Conservation (phyloP, 2,888 invertebrate species). For the Lamellibrachia columna region DNA sequence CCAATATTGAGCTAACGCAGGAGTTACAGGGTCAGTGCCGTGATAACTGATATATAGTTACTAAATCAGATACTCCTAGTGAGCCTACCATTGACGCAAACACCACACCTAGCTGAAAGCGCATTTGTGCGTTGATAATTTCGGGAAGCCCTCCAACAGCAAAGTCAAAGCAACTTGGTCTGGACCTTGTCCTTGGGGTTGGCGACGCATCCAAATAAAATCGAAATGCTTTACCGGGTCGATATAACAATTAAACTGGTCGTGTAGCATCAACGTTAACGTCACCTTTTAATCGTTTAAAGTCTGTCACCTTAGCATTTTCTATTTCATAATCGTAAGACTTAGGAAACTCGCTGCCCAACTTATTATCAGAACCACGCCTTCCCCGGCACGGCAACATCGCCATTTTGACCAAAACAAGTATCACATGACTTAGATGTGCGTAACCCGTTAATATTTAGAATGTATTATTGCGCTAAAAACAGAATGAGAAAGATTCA, state of each 20-base stretch:
- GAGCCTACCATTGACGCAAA: no score
- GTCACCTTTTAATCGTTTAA: conserved; percentile 30
- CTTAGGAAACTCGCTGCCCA: conserved; percentile 13
- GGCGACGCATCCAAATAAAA: no score
- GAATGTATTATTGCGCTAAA: neutral
- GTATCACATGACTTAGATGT: conserved; percentile 11
- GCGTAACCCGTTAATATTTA: neutral
- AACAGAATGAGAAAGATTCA: neutral
- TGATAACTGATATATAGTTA: no score
- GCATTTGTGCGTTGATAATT: no score
- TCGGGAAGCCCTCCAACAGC: no score
- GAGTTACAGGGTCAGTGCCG: no score
- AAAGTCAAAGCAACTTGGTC: no score
- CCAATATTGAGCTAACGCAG: no score
- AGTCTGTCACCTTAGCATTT: conserved; percentile 21
- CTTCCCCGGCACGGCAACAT: neutral
- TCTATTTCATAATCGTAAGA: conserved; percentile 21
- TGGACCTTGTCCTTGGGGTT: no score
- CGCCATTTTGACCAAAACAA: conserved; percentile 16
- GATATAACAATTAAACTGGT: neutral
- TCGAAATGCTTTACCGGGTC: neutral
- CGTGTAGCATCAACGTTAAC: conserved; percentile 8
- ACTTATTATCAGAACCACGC: neutral
- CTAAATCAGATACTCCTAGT: no score
- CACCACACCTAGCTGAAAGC: no score